Evolutionary conservation across 2,888 invertebrate species (phyloP).

Genomic region (Nipponacmea schrenckii): DNA sequence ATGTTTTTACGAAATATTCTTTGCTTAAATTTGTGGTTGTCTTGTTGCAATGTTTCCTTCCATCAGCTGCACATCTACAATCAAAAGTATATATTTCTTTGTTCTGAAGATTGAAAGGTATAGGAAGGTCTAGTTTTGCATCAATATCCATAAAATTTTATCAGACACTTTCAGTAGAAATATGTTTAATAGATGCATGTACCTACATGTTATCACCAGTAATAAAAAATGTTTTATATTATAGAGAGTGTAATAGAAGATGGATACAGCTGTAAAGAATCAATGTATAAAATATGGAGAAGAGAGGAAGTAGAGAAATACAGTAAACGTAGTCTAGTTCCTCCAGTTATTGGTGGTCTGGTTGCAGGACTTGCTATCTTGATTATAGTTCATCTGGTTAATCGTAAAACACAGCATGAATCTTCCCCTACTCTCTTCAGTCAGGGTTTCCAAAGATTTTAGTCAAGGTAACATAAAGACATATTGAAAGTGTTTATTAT

Average conservation of each 20-base stretch:
- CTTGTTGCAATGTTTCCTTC: too few relatives aligned
- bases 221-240: too few relatives aligned
- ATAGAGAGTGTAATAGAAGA: neutral
- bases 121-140: too few relatives aligned
- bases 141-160: too few relatives aligned
- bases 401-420: neutral
- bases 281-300: slow-evolving; percentile 31
- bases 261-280: slow-evolving; percentile 22
- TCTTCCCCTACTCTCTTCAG: neutral
- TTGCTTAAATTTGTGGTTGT: too few relatives aligned
- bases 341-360: slow-evolving; percentile 33
- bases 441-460: neutral
- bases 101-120: too few relatives aligned
- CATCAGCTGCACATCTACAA: too few relatives aligned
- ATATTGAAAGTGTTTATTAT: neutral
- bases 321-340: slow-evolving; percentile 25
- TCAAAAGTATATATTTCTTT: too few relatives aligned
- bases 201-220: too few relatives aligned
- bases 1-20: too few relatives aligned
- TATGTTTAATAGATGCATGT: too few relatives aligned
- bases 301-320: slow-evolving; percentile 27
- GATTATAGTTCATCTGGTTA: neutral
- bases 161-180: too few relatives aligned
- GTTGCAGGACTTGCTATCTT: slow-evolving; percentile 24
- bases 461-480: neutral